Evolutionary conservation across 1,140 invertebrate species (phyloP), one percentile per base, ranked within the genome.

Genomic region (Saxidomus purpurata): DNA sequence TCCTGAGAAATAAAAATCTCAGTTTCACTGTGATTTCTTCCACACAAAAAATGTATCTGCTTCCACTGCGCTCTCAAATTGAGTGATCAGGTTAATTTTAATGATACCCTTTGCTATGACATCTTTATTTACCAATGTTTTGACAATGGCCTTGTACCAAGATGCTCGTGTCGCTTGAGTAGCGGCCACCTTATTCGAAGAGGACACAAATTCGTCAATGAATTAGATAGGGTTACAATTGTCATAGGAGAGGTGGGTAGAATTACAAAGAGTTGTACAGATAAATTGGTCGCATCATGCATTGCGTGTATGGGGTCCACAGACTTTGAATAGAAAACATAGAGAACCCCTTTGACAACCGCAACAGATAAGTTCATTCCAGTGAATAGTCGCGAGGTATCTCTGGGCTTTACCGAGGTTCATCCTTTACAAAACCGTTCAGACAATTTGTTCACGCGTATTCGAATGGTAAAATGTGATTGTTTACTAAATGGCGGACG

Each of bases 71-170:
- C 47, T 74, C 19, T 36, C 83, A 71, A 85, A 74, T 74, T 74
- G 43, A 71, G 43, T 85, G 83, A 85, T 85, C 83, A 52, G 11
- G 28, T 83, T 63, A 47, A 28, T 69, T 69, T 55, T 85, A 85
- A 85, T 85, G 83, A 85, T 85, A 85, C 67, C 25, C 43, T 71
- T 36, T 19, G 67, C 49, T 74, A 28, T 85, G 83, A 85, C 83
- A 85, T 85, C 67, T 85, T 74, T 85, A 85, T 85, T 55, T 74
- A 85, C 69, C 34, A 67, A 49, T 71, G 69, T 74, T 79, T 52
- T 52, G 34, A 85, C 63, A 85, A 85, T 85, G 25, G 47, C 22
- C 25, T 8, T 85, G 83, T 71, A 74, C 83, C 47, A 34, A 85
- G 28, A 36, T 85, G 40, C 83, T 85, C 83, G 83, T 38, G 31